Percentiles rank a stretch among this genome's conserved stretches.
phyloP scores from a whole-genome alignment of 1,140 invertebrate genomes.

The Calephelis virginiensis region DNA sequence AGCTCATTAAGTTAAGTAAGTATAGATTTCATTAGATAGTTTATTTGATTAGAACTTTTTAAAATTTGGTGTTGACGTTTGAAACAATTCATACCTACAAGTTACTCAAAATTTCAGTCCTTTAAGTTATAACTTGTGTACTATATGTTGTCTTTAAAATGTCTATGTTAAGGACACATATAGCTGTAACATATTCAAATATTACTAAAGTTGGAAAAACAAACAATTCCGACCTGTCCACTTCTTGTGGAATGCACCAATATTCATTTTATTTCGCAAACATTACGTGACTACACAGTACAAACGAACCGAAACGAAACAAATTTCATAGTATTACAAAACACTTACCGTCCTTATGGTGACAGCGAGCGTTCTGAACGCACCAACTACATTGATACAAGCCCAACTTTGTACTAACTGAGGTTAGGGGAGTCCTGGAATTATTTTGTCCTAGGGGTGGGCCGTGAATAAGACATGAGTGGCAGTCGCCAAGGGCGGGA shows the following conservation, averaged over 20 bases:
- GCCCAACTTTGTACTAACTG: constrained; percentile 87
- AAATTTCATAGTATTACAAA: neutral
- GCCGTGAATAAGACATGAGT: constrained; percentile 90
- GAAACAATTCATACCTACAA: no score
- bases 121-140: no score
- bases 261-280: neutral
- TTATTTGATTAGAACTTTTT: no score
- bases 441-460: constrained; percentile 52
- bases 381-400: constrained; percentile 94
- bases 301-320: neutral
- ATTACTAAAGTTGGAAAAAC: no score
- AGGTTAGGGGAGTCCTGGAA: constrained; percentile 70
- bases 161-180: no score
- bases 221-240: neutral
- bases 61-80: no score
- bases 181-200: no score
- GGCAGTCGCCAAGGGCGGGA: constrained; percentile 90
- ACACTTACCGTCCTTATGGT: constrained; percentile 86
- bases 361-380: constrained; percentile 94
- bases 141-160: no score
- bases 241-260: neutral
- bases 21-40: no score
- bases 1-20: no score
- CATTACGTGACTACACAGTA: neutral
- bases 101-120: no score